Conservation (phyloP, 2,113 vertebrate genomes). For the Turnix velox region DNA sequence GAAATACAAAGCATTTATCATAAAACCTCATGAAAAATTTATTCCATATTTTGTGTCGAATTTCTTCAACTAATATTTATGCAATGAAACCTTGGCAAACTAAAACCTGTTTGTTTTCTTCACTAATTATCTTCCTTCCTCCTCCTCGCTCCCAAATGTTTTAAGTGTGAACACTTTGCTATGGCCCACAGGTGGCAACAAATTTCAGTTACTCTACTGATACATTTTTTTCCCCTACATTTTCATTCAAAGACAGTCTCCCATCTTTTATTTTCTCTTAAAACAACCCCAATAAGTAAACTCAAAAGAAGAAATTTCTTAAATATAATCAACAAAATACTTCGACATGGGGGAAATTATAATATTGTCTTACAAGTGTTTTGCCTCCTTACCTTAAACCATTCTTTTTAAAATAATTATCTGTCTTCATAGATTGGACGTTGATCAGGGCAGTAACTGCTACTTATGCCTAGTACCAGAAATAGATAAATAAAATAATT, state of each 20-base stretch:
- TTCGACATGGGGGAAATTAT: neutral
- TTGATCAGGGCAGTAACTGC: neutral
- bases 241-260: neutral
- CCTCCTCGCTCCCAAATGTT: accelerated
- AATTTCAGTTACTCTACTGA: neutral
- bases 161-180: neutral
- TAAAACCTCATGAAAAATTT: neutral
- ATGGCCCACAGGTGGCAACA: neutral
- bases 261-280: neutral
- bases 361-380: neutral
- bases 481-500: neutral
- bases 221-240: neutral
- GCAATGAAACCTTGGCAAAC: neutral
- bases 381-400: neutral
- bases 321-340: neutral
- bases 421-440: neutral
- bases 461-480: neutral
- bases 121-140: accelerated
- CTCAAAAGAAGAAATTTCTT: neutral
- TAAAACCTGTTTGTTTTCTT: neutral
- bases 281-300: neutral
- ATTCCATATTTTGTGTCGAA: neutral
- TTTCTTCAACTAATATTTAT: neutral
- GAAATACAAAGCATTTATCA: neutral
- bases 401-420: neutral